Base-by-base conservation (phyloP, 2,797 vertebrate genomes). In the Gouania willdenowi region DNA sequence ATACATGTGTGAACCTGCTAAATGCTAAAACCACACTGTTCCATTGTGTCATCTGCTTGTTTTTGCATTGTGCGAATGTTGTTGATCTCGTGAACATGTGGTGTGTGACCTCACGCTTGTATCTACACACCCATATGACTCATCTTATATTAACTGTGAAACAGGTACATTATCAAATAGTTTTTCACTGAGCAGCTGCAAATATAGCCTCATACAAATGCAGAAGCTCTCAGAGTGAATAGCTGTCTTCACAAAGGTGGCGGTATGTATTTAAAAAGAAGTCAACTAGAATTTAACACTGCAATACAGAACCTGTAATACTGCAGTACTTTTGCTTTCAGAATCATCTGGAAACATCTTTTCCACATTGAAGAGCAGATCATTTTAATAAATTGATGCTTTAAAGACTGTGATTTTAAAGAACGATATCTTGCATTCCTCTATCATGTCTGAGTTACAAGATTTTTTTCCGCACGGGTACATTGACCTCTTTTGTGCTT, bases 271-370 rank as follows among this genome's bases (percentile, higher is more conserved):
- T 48, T 61, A 21, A 65, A n/a, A 58, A 47, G 38, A 51, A 2
- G 37, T 31, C 34, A 23, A 59, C 56, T 46, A 42, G 36, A 54
- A 66, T 60, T 65, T 53, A 37, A 45, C 38, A 32, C n/a, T n/a
- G n/a, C n/a, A n/a, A n/a, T n/a, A n/a, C n/a, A n/a, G n/a, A n/a
- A 65, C 39, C 53, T 8, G 44, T 47, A 45, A 56, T 49, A 48
- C 43, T 50, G 22, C 57, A 49, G 49, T 34, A 28, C 58, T 63
- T 74, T 73, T 66, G 50, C 64, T 70, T n/a, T n/a, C n/a, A n/a
- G 71, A 79, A 67, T 71, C 56, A 12, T 66, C 53, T 56, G 46
- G 47, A 68, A 62, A 59, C 40, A 31, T 71, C 42, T 70, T 60
- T 43, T 63, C 54, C 40, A 43, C 49, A 26, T 24, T 25, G 41